Evolutionary conservation across 2,113 vertebrate species (phyloP).

Genomic region (Phoenicopterus ruber): DNA sequence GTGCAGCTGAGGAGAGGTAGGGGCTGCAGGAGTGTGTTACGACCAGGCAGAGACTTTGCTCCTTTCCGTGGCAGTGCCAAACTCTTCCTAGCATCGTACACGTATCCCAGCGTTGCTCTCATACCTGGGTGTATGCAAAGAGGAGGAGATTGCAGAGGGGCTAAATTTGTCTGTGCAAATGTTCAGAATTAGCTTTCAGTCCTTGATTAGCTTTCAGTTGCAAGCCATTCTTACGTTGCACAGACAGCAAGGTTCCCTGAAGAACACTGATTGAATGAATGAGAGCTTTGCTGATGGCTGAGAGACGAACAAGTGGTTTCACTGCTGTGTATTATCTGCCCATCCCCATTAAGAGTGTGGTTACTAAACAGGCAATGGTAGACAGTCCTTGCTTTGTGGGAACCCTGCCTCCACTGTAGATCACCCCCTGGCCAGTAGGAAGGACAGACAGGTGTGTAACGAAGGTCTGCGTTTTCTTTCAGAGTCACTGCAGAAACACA

Average conservation of each 20-base stretch:
- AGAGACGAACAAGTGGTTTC: background rate
- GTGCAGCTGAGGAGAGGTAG: constrained; percentile 65
- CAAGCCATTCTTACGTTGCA: background rate
- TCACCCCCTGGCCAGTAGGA: background rate
- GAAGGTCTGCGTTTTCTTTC: background rate
- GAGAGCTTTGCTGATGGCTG: background rate
- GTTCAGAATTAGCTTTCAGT: background rate
- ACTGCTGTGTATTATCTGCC: background rate
- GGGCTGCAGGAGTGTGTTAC: background rate
- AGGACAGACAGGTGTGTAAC: background rate
- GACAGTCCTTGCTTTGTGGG: background rate
- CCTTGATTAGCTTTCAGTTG: background rate
- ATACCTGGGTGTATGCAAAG: background rate
- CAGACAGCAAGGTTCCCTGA: background rate
- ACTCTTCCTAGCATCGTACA: background rate
- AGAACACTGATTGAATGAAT: background rate
- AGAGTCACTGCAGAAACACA: constrained; percentile 71
- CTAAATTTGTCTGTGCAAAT: background rate
- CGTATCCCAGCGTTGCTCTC: background rate
- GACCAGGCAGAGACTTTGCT: background rate
- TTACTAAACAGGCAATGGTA: background rate
- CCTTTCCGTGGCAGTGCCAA: background rate
- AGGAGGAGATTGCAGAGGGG: background rate
- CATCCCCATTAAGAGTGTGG: background rate
- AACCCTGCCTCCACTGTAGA: background rate